Evolutionary conservation across 2,797 vertebrate genomes (phyloP).

Genomic region (Potorous gilbertii): DNA sequence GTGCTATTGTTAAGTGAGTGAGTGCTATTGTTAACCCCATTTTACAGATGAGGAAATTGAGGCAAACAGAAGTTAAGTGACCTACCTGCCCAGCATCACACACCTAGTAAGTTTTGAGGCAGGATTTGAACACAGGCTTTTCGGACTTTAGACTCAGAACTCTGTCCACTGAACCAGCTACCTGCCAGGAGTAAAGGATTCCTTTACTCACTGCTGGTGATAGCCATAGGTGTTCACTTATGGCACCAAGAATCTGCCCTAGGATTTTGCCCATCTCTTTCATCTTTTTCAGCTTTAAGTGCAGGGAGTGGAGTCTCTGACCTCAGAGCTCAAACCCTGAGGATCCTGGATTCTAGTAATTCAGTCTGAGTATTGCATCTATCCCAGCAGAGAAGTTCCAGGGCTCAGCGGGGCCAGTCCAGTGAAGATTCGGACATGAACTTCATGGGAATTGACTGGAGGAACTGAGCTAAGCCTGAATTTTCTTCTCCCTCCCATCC

Average conservation of each 20-base stretch:
- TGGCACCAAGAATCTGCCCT: background rate
- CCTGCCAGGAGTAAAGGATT: background rate
- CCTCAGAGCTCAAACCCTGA: background rate
- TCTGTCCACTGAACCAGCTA: background rate
- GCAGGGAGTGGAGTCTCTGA: background rate
- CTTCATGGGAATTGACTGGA: background rate
- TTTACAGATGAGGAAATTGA: background rate
- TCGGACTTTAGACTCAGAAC: background rate
- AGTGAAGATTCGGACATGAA: background rate
- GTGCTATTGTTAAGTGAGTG: background rate
- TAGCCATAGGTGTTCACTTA: background rate
- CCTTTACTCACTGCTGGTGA: background rate
- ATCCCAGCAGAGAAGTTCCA: background rate
- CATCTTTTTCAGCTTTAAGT: background rate
- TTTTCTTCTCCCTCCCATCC: background rate
- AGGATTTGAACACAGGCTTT: background rate
- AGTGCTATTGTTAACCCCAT: background rate
- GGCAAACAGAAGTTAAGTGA: background rate
- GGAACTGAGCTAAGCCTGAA: background rate
- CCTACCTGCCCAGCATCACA: background rate
- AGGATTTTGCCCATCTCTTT: background rate
- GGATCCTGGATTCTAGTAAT: background rate
- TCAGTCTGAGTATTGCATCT: background rate
- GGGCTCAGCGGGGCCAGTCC: background rate
- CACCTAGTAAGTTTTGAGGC: background rate